Base-by-base conservation (phyloP, 2,797 vertebrate genomes). In the Leucoraja ocellata region DNA sequence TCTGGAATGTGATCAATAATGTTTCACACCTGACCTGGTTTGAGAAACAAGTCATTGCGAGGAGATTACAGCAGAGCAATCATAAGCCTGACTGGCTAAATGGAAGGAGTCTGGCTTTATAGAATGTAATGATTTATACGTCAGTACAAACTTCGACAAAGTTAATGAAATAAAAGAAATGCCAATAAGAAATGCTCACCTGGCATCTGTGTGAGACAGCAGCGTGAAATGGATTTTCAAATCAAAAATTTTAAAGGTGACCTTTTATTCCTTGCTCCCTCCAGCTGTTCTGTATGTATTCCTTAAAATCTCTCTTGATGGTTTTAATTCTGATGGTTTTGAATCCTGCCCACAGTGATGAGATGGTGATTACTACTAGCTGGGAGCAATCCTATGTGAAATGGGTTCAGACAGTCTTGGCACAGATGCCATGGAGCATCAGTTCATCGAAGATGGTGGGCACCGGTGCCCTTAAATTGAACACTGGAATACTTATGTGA, bases 71-170 rank as follows among this genome's bases (percentile, higher is more conserved):
- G 61, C 81, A 88, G 84, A 32, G 63, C 84, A 88, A 88, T 88
- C 84, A 88, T 68, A 88, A 88, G 84, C 84, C 84, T 88, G 84
- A 68, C 63, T 88, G 84, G 23, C 84, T 88, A 88, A 68, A 88
- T 88, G 63, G 84, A 88, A 65, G 84, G 84, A 68, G n/a, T 6
- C 6, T 63, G 16, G 61, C 63, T 88, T 68, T 68, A 36, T 36
- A 36, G 63, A 88, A 88, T 23, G n/a, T 68, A 65, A 16, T 68
- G 61, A 88, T 68, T 88, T 68, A 88, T 88, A 36, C 84, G 32
- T 88, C 84, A 88, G 83, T 32, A 36, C 32, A 88, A 65, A 88
- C 63, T 68, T 88, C n/a, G 21, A 11, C n/a, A 21, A 63, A 88
- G 84, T 88, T 88, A 88, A 88, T 88, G n/a, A 88, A 88, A 88